Conservation (phyloP, 1,140 invertebrate species). For the Drosophila melanogaster region DNA sequence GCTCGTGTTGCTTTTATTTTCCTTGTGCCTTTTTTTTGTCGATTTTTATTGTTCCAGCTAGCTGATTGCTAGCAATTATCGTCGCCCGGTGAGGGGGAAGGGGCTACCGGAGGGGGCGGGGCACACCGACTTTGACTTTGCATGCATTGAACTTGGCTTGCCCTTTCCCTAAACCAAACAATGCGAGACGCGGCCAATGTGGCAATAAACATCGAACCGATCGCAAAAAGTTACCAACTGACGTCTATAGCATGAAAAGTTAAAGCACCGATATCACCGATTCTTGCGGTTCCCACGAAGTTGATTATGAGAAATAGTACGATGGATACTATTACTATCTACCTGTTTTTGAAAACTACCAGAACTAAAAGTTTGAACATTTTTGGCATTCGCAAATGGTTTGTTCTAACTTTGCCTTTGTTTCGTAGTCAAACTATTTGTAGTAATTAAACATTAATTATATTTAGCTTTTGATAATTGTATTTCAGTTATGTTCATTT, state of each 20-base stretch:
- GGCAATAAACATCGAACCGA: constrained; percentile 29
- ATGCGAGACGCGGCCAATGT: constrained; percentile 41
- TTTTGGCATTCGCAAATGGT: too few relatives aligned
- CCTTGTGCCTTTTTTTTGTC: constrained; percentile 32
- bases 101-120: neutral
- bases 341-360: too few relatives aligned
- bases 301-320: neutral
- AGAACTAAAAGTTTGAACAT: too few relatives aligned
- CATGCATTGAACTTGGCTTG: constrained; percentile 50
- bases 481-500: too few relatives aligned
- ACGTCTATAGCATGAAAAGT: constrained; percentile 2
- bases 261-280: neutral
- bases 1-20: constrained; percentile 39
- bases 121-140: constrained; percentile 52
- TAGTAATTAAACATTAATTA: too few relatives aligned
- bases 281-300: neutral
- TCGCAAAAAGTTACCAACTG: constrained; percentile 20
- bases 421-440: too few relatives aligned
- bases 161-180: constrained; percentile 39
- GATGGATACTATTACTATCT: too few relatives aligned
- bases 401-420: too few relatives aligned
- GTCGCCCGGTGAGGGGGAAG: constrained; percentile 12
- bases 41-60: constrained; percentile 62
- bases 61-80: constrained; percentile 62
- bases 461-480: too few relatives aligned